phyloP scores from a whole-genome alignment of 2,797 vertebrate genomes.

The Poecile montanus region DNA sequence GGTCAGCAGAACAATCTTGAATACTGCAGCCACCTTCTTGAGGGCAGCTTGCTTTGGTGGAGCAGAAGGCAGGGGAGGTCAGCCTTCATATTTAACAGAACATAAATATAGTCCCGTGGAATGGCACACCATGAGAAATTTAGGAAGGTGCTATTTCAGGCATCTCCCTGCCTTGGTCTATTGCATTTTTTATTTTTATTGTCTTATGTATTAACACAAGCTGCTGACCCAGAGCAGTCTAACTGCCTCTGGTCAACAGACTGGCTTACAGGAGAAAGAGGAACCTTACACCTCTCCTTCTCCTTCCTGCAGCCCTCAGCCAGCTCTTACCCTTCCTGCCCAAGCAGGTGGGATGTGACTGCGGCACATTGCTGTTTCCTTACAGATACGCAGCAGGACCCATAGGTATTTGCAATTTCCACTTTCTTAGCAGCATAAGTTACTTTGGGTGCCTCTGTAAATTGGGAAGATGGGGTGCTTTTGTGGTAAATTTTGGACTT shows the following conservation, averaged over 20 bases:
- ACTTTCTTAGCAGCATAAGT: fast-evolving
- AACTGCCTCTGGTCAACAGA: not conserved
- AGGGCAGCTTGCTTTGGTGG: not conserved
- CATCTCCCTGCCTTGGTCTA: not conserved
- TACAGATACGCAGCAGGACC: fast-evolving
- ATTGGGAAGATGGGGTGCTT: not conserved
- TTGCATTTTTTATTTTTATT: not conserved
- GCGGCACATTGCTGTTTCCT: fast-evolving
- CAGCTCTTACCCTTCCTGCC: not conserved
- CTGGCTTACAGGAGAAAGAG: not conserved
- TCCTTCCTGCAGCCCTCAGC: not conserved
- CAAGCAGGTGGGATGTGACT: not conserved
- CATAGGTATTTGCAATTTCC: fast-evolving
- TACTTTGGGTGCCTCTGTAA: not conserved
- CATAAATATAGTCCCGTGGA: not conserved
- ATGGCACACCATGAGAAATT: not conserved
- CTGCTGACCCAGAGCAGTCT: not conserved
- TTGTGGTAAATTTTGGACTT: not conserved
- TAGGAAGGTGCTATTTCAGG: not conserved
- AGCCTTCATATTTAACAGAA: not conserved
- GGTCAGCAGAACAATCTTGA: not conserved
- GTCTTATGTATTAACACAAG: not conserved
- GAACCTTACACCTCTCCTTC: not conserved
- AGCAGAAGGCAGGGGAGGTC: not conserved
- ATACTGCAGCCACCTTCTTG: not conserved